Base-by-base conservation (phyloP, 2,113 vertebrate genomes). In the Vulpes vulpes region DNA sequence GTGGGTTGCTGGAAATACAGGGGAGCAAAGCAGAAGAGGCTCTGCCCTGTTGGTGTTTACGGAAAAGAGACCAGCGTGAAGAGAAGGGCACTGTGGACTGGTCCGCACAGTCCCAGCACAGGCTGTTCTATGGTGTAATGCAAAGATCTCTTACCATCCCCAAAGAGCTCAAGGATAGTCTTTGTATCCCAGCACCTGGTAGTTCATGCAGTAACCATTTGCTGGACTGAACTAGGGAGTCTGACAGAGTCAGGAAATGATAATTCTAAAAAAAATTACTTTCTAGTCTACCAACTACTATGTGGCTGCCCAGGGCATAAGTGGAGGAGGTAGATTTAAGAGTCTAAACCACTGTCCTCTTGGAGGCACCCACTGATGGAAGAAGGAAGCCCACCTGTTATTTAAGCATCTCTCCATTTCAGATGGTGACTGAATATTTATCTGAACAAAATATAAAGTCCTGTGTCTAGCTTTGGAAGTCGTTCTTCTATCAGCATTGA, bases 401-500 rank as follows among this genome's bases (percentile, higher is more conserved):
- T 76, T 51, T 67, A 59, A 81, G 10, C 7, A 1, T 23, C 8
- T 76, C 80, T 87, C 32, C 30, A 17, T 69, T 96, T 74, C 65
- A 95, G 25, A 23, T 81, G 15, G 64, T 67, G 49, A 22, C n/a
- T 69, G 53, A 43, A 53, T 79, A 80, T 49, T 35, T 73, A 14
- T 20, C 53, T 69, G 20, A 6, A 5, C 59, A 51, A 76, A 95
- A 38, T 89, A 64, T 30, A 79, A 73, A 90, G 59, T n/a, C 32
- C 16, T 4, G 2, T 69, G 67, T 91, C 22, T 90, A 14, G 27
- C 79, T 84, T 62, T 65, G 51, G 9, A 92, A 43, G 35, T 74
- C 81, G 20, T 69, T 91, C n/a, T 95, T 86, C 38, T 87, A 0
- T 95, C 96, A 35, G 11, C 14, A n/a, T 57, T 43, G 22, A 93